Conservation (phyloP, 2,888 invertebrate genomes). For the Metallyticus violacea region DNA sequence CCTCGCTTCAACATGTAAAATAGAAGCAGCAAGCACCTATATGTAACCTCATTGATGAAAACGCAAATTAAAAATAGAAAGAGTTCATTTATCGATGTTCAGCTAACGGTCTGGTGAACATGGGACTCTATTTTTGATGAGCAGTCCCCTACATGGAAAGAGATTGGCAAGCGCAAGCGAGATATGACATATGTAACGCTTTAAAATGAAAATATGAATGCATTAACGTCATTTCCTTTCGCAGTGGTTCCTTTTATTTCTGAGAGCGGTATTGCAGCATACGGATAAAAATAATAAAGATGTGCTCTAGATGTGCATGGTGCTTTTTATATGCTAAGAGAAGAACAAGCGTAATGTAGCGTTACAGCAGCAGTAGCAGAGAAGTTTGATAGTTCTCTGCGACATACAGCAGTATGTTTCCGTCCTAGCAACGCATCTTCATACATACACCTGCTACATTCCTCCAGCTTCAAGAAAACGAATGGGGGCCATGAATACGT, state of each 20-base stretch:
- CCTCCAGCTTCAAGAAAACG: background rate
- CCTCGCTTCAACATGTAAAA: background rate
- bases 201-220: background rate
- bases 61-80: background rate
- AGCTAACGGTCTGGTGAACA: background rate
- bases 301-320: background rate
- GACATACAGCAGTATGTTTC: background rate
- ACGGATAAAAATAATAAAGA: background rate
- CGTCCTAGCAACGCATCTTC: no score
- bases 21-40: background rate
- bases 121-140: no score
- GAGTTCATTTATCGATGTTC: background rate
- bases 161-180: background rate
- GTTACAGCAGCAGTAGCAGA: no score
- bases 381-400: background rate
- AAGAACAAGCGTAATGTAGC: background rate
- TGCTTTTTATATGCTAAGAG: background rate
- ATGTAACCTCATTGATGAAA: background rate
- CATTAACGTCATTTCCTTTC: background rate
- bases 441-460: no score
- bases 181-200: background rate
- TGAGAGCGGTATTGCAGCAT: no score
- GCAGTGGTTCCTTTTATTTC: background rate
- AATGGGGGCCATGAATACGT: background rate
- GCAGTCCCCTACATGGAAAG: no score